Percentiles rank a stretch among this genome's conserved stretches.
phyloP scores from a whole-genome alignment of 2,888 invertebrate species.

The Cordilura impudica region DNA sequence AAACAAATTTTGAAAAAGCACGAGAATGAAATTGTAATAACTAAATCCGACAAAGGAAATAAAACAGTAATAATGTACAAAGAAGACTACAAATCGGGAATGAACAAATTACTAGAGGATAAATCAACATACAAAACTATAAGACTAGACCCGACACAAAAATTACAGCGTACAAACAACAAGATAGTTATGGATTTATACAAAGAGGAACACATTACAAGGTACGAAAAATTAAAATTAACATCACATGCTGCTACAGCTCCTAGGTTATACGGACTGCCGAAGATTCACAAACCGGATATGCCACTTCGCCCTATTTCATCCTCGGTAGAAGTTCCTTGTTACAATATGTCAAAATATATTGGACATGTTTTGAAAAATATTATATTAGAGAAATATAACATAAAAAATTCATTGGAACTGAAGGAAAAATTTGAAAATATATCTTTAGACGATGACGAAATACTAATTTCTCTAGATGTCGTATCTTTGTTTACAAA shows the following conservation, averaged over 20 bases:
- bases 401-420: neutral
- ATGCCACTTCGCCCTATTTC: conserved; percentile 17
- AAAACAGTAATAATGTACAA: neutral
- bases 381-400: neutral
- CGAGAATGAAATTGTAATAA: neutral
- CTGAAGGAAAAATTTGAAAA: neutral
- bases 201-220: neutral
- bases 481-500: neutral
- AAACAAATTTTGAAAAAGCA: neutral
- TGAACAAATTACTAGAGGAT: neutral
- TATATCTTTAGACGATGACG: neutral
- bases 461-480: neutral
- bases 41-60: conserved; percentile 6
- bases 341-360: neutral
- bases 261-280: neutral
- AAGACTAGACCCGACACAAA: neutral
- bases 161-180: neutral
- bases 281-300: no score
- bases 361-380: neutral
- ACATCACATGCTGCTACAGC: neutral
- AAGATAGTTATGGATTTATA: neutral
- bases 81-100: neutral
- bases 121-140: neutral
- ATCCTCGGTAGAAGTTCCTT: conserved; percentile 7
- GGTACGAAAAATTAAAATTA: neutral